These are phyloP conservation scores for Pachyramphus minor DNA, from an alignment of 2,113 vertebrate genomes.

Conservation along the genomic window DNA sequence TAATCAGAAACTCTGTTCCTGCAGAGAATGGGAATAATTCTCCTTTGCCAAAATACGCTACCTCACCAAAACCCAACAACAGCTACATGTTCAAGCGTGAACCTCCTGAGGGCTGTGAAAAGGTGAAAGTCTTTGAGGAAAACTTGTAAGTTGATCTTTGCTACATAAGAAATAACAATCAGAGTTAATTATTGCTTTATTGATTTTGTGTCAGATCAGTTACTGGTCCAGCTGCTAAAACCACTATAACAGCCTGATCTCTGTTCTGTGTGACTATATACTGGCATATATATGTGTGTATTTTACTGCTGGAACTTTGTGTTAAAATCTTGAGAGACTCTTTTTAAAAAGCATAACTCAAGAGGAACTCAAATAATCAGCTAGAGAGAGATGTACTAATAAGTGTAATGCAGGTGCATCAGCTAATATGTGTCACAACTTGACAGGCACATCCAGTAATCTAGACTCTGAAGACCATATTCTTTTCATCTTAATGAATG, in stretches of 20 bases:
- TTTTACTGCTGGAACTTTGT: neutral
- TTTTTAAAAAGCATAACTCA: neutral
- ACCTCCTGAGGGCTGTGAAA: slow-evolving; percentile 97
- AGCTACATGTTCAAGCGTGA: slow-evolving; percentile 99
- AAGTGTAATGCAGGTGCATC: neutral
- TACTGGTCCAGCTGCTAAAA: neutral
- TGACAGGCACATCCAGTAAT: neutral
- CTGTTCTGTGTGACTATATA: neutral
- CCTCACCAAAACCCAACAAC: slow-evolving; percentile 98
- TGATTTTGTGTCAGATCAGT: neutral
- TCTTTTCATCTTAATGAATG: neutral
- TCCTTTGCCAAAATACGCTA: slow-evolving; percentile 96
- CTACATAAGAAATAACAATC: neutral
- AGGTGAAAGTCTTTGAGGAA: slow-evolving; percentile 94
- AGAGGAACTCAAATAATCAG: neutral
- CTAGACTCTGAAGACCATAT: neutral
- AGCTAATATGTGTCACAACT: neutral
- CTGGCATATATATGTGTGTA: neutral
- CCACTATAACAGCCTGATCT: neutral
- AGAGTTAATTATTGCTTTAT: neutral
- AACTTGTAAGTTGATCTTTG: slow-evolving; percentile 84
- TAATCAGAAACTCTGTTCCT: slow-evolving; percentile 40
- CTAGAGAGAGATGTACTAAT: neutral
- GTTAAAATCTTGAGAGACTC: neutral
- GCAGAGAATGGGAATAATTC: slow-evolving; percentile 93